Evolutionary conservation across 2,113 vertebrate species (phyloP).

Genomic region (Thermophis baileyi): DNA sequence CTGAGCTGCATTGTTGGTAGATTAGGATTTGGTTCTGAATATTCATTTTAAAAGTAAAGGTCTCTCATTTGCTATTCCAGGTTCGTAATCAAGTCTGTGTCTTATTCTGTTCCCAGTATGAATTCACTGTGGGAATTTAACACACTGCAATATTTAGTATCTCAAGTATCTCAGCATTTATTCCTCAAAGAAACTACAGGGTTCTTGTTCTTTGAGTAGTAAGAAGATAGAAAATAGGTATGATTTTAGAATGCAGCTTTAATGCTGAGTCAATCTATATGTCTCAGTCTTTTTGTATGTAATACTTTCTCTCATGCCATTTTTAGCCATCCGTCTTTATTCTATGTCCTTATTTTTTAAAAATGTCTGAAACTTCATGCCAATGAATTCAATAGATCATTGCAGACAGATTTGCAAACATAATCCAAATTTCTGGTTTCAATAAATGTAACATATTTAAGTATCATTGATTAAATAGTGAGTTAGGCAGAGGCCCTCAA

Average conservation of each 20-base stretch:
- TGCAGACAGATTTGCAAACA: neutral
- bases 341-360: neutral
- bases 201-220: neutral
- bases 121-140: neutral
- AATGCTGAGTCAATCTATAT: neutral
- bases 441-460: neutral
- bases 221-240: neutral
- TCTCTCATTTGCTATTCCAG: neutral
- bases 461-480: neutral
- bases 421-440: neutral
- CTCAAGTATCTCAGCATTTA: neutral
- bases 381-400: neutral
- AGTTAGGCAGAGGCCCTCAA: neutral
- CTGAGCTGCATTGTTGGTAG: neutral
- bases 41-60: neutral
- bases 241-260: neutral
- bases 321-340: neutral
- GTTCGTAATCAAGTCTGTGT: neutral
- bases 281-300: neutral
- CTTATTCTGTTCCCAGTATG: neutral
- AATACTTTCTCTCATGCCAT: neutral
- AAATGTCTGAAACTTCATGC: neutral
- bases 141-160: neutral
- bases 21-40: neutral
- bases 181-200: neutral